Evolutionary conservation across 2,888 invertebrate species (phyloP).

Genomic region (Cheilosia vulpina): DNA sequence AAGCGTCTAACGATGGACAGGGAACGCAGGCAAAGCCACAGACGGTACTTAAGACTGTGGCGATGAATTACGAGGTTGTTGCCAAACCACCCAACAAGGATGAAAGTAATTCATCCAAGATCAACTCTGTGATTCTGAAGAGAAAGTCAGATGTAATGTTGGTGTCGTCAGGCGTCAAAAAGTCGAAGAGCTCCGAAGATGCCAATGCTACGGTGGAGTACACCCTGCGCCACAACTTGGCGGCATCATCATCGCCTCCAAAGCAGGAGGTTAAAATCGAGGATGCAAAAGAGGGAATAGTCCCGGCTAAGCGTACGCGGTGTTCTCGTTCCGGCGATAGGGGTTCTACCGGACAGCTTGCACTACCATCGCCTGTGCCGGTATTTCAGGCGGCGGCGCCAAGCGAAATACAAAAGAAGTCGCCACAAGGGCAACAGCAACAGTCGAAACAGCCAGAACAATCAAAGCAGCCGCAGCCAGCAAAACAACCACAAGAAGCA

Average conservation of each 20-base stretch:
- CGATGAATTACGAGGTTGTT: constrained; percentile 81
- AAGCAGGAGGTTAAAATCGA: constrained; percentile 50
- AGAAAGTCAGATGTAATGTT: constrained; percentile 78
- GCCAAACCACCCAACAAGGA: constrained; percentile 78
- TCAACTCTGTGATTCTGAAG: constrained; percentile 82
- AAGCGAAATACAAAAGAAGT: constrained; percentile 36
- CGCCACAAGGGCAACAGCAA: neutral
- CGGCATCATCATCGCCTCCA: constrained; percentile 57
- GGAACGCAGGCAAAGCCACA: neutral
- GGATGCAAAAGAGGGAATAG: constrained; percentile 72
- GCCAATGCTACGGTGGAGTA: neutral
- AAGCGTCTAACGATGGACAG: neutral
- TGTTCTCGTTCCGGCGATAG: constrained; percentile 23
- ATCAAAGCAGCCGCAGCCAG: neutral
- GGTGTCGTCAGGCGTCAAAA: constrained; percentile 75
- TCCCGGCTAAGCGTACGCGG: constrained; percentile 24
- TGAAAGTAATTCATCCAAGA: constrained; percentile 78
- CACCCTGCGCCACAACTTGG: too few species aligned
- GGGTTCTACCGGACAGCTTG: neutral
- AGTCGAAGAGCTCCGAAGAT: constrained; percentile 76
- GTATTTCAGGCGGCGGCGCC: neutral
- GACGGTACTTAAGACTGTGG: constrained; percentile 1
- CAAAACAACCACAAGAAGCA: constrained; percentile 1
- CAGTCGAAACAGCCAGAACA: neutral
- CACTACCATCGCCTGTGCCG: neutral